Base-by-base conservation (phyloP, 1,140 invertebrate species). In the Hermatobates lingyangjiaoensis region DNA sequence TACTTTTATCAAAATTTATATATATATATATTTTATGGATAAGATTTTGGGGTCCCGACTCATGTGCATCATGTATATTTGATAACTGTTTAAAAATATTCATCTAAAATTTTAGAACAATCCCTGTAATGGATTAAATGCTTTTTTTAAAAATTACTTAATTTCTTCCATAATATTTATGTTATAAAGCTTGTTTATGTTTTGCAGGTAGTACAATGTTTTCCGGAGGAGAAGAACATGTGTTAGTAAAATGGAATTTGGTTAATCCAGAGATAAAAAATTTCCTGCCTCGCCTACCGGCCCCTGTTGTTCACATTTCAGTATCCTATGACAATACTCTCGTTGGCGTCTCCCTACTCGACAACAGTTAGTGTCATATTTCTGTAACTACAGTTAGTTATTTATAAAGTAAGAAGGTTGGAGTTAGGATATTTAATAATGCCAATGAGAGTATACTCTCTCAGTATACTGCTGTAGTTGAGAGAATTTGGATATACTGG, bases 191-290 rank as follows among this genome's bases (percentile, higher is more conserved):
- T 53, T 40, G 53, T 53, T 49, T 56, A 14, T 55, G 46, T 46
- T 56, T 63, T 64, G 4, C 48, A 79, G 77, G 77, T 51, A 70
- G 67, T 10, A 68, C 72, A 45, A 66, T 91, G 60, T 81, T 79
- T 54, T 85, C 81, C 59, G 84, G 83, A 27, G 86, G 82, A 18
- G 71, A 72, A 48, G 87, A 91, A 64, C 74, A 75, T 62, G 81
- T 84, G 0, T 61, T 91, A 45, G 84, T 89, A 0, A 83, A 82
- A 64, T 90, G 87, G 87, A 66, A 71, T 40, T 48, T 79, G 26
- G 63, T 68, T 7, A 67, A 74, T 62, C 57, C 65, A 2, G 62
- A 74, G 15, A 56, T 71, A 4, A 79, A 74, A 56, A 66, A 72
- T 23, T 87, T 79, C 64, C 56, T 87, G 42, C 86, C 87, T 10